phyloP scores from a whole-genome alignment of 2,888 invertebrate species.

The Scaptodrosophila latifasciaeformis region DNA sequence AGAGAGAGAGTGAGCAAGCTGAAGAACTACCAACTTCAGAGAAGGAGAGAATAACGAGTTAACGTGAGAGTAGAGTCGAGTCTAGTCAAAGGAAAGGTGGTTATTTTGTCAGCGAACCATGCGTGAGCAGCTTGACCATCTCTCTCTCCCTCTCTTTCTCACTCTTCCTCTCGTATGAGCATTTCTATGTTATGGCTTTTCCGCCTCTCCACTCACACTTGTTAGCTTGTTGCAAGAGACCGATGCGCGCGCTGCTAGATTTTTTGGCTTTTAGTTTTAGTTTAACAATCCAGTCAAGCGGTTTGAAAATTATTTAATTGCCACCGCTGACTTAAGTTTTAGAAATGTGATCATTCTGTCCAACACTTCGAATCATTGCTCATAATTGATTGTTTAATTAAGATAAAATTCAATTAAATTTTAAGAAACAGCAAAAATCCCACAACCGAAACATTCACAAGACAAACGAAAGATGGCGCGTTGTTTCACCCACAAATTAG shows the following conservation, averaged over 20 bases:
- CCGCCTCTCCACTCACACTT: slow-evolving; percentile 6
- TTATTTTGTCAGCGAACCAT: slow-evolving; percentile 15
- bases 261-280: not conserved
- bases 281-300: slow-evolving; percentile 3
- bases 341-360: too few relatives aligned
- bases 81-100: slow-evolving; percentile 2
- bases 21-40: not conserved
- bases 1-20: not conserved
- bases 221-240: slow-evolving; percentile 1
- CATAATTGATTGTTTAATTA: slow-evolving; percentile 25
- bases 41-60: slow-evolving; percentile 1
- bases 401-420: slow-evolving; percentile 18
- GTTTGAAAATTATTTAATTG: slow-evolving; percentile 12
- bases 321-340: not conserved
- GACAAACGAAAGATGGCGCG: slow-evolving; percentile 52
- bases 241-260: not conserved
- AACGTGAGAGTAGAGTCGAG: slow-evolving; percentile 6
- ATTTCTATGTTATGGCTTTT: not conserved
- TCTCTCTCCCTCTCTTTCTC: not conserved
- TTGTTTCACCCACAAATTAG: slow-evolving; percentile 79
- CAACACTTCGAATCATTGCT: slow-evolving; percentile 17
- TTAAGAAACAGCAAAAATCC: slow-evolving; percentile 2
- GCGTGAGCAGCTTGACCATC: slow-evolving; percentile 7
- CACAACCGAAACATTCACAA: not conserved
- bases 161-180: not conserved